Conservation (phyloP, 2,888 invertebrate species). For the Creontiades dilutus region DNA sequence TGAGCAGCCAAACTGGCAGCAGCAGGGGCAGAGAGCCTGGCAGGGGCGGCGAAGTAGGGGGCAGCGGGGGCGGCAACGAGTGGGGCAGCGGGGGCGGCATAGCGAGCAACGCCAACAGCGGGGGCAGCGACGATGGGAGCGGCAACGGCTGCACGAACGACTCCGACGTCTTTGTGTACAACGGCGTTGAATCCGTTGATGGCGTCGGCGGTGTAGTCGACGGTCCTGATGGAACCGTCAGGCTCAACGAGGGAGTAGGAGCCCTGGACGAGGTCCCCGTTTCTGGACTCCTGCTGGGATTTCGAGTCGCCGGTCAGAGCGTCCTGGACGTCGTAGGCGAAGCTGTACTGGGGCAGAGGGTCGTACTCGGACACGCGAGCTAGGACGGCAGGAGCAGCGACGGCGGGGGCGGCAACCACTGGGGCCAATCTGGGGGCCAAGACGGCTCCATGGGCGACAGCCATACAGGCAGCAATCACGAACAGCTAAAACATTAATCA, state of each 20-base stretch:
- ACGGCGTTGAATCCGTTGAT: constrained; percentile 61
- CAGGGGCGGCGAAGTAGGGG: constrained; percentile 33
- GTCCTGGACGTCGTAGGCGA: constrained; percentile 68
- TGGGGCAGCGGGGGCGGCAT: constrained; percentile 10
- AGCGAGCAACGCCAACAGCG: background rate
- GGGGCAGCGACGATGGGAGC: constrained; percentile 56
- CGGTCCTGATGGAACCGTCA: constrained; percentile 72
- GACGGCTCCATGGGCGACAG: constrained; percentile 44
- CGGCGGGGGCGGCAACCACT: constrained; percentile 38
- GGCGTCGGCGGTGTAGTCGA: constrained; percentile 54
- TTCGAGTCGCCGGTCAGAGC: constrained; percentile 64
- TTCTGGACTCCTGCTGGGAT: constrained; percentile 38
- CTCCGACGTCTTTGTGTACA: constrained; percentile 42
- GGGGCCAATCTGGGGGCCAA: constrained; percentile 35
- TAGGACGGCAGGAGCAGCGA: constrained; percentile 37
- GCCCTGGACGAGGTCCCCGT: constrained; percentile 67
- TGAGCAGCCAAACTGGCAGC: constrained; percentile 25
- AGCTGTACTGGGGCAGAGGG: constrained; percentile 64
- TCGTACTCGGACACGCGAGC: constrained; percentile 56
- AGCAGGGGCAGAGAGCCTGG: constrained; percentile 13
- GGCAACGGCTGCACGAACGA: constrained; percentile 57
- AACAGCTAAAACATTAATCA: constrained; percentile 36
- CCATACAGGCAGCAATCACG: constrained; percentile 42
- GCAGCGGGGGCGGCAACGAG: constrained; percentile 18
- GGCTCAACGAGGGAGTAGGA: constrained; percentile 69